Evolutionary conservation across 92 coral and sea anemone genomes (phyloP), one percentile per base, ranked within the genome.

Genomic region (Epizoanthus scotinus): DNA sequence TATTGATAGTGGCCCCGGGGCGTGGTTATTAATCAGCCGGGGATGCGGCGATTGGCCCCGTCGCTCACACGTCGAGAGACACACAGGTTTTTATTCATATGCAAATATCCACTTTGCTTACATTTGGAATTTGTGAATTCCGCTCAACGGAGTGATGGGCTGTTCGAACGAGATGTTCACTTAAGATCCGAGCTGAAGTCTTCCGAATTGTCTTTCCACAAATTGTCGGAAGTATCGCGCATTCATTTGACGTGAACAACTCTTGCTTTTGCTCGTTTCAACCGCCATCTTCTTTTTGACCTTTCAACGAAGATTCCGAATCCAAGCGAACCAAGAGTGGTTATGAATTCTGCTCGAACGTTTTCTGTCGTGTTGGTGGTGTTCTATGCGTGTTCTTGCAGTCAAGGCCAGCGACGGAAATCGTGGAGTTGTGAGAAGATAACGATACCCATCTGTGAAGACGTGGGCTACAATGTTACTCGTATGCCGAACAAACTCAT

Each of bases 1-100:
- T 84, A 87, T 86, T 82, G 86, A 90, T 42, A 74, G 59, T 82
- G 71, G 84, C 68, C 85, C 49, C 77, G 80, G 83, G 99, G 99
- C 96, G 98, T 89, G 96, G 94, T 81, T 59, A 86, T 89, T 91
- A 91, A 93, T 91, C 90, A 89, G 90, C 85, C 77, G 73, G 82
- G 77, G 25, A 67, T 73, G 36, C 57, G 60, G 78, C 93, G 94
- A 96, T 96, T 96, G 99, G 99, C 73, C 73, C 74, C 42, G 24
- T 68, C 69, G 25, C 53, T 40, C 84, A 67, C 67, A 83, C 77
- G 82, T 70, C 88, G 88, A 62, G 91, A 83, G 79, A 79, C 84
- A 72, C 90, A 95, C 91, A 86, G 78, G 87, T 68, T 62, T 73
- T 84, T 63, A 87, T 95, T 92, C 91, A 86, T 85, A 88, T 89